phyloP scores from a whole-genome alignment of 1,140 invertebrate genomes.

The Drosophila aff. region DNA sequence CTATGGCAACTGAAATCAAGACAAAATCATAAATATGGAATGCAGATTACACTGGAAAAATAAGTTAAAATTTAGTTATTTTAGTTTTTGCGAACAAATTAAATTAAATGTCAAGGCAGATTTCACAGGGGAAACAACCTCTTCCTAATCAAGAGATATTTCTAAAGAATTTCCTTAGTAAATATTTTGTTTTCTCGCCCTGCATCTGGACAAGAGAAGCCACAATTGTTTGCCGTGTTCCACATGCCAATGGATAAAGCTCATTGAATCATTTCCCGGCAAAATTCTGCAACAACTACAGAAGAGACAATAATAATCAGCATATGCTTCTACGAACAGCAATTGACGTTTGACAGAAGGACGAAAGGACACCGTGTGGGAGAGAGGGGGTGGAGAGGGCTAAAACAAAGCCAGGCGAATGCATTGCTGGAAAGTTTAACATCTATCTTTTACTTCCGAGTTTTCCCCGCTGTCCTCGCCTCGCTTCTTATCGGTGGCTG shows the following conservation, averaged over 20 bases:
- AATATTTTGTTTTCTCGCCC: background rate
- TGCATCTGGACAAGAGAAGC: slow-evolving; percentile 15
- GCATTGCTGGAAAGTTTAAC: slow-evolving; percentile 70
- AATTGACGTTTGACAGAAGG: slow-evolving; percentile 60
- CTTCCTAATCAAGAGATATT: background rate
- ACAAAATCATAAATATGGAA: slow-evolving; percentile 34
- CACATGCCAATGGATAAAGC: slow-evolving; percentile 58
- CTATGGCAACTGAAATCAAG: slow-evolving; percentile 14
- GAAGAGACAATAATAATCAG: slow-evolving; percentile 53
- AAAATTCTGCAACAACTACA: slow-evolving; percentile 32
- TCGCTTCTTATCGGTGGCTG: slow-evolving; percentile 69
- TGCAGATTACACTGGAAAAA: slow-evolving; percentile 23
- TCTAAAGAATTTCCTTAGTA: background rate
- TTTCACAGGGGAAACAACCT: background rate
- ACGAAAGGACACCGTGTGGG: slow-evolving; percentile 23
- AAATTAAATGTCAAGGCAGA: too few species aligned
- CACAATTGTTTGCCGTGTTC: slow-evolving; percentile 45
- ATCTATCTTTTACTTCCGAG: slow-evolving; percentile 56
- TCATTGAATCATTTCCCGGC: slow-evolving; percentile 66
- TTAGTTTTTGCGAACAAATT: too few species aligned
- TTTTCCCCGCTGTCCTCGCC: slow-evolving; percentile 12
- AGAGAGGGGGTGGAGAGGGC: background rate
- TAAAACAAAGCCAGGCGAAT: slow-evolving; percentile 64
- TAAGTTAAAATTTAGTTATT: too few species aligned
- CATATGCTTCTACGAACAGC: slow-evolving; percentile 59